These are phyloP conservation scores for Acanthornis magna DNA, from an alignment of 2,797 vertebrate genomes.

Conservation along the genomic window DNA sequence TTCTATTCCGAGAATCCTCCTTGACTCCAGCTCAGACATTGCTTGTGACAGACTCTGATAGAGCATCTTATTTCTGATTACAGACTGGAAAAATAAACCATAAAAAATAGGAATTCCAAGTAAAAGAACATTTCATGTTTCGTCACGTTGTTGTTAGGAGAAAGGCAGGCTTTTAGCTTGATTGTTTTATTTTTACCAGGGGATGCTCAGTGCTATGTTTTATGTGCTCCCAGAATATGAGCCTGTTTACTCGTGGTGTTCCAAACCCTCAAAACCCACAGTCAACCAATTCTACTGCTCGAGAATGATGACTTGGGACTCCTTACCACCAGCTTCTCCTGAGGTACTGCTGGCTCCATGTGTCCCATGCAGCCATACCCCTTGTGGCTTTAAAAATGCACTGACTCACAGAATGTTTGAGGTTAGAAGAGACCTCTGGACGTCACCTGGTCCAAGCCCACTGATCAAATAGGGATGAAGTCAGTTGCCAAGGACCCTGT, in stretches of 20 bases:
- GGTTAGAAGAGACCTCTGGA: background rate
- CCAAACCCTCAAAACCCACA: conserved; percentile 45
- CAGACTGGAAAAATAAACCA: conserved; percentile 17
- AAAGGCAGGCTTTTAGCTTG: background rate
- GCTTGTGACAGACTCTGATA: background rate
- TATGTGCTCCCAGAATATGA: background rate
- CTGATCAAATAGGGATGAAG: background rate
- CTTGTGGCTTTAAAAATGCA: background rate
- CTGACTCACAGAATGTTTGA: background rate
- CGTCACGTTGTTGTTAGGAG: background rate
- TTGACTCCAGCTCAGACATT: background rate
- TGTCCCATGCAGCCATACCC: background rate
- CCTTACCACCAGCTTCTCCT: conserved; percentile 33
- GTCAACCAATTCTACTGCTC: background rate
- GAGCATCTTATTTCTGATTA: conserved; percentile 40
- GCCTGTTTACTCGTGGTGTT: background rate
- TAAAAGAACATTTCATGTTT: conserved; percentile 29
- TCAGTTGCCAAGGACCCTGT: background rate
- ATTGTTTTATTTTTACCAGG: conserved; percentile 44
- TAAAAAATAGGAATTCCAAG: conserved; percentile 35
- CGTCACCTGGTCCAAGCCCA: background rate
- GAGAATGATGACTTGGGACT: conserved; percentile 31
- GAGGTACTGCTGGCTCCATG: conserved; percentile 32
- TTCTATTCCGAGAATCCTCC: conserved; percentile 22
- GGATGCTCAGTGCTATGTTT: background rate